These are phyloP conservation scores for Rostratula benghalensis DNA, from an alignment of 2,113 vertebrate genomes.

Conservation along the genomic window DNA sequence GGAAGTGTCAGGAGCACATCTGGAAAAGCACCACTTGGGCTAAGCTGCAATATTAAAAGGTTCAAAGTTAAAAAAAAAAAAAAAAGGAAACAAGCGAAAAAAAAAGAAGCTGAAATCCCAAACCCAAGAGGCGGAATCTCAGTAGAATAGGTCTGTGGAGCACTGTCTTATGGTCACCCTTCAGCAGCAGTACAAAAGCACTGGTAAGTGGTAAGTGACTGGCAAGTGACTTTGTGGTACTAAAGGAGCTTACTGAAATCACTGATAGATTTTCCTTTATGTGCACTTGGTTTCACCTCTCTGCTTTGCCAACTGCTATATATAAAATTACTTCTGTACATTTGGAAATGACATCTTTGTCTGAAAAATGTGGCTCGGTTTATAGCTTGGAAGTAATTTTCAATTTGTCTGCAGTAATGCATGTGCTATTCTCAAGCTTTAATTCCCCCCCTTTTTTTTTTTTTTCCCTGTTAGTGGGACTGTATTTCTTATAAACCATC, in stretches of 20 bases:
- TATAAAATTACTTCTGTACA: not conserved
- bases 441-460: not conserved
- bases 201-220: not conserved
- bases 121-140: not conserved
- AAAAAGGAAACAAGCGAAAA: not conserved
- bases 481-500: not conserved
- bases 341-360: not conserved
- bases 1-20: not conserved
- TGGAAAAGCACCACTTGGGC: not conserved
- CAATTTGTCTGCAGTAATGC: not conserved
- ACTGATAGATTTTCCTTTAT: not conserved
- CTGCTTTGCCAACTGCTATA: not conserved
- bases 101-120: not conserved
- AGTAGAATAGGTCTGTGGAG: not conserved
- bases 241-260: not conserved
- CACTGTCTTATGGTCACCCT: not conserved
- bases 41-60: not conserved
- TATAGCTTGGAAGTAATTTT: not conserved
- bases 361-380: not conserved
- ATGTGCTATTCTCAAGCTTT: not conserved
- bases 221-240: not conserved
- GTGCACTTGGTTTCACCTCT: not conserved
- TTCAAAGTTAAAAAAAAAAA: not conserved
- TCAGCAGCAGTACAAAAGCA: not conserved
- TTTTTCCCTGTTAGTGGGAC: not conserved